Conservation (phyloP, 1,140 invertebrate genomes). For the Himalopsyche phryganea region DNA sequence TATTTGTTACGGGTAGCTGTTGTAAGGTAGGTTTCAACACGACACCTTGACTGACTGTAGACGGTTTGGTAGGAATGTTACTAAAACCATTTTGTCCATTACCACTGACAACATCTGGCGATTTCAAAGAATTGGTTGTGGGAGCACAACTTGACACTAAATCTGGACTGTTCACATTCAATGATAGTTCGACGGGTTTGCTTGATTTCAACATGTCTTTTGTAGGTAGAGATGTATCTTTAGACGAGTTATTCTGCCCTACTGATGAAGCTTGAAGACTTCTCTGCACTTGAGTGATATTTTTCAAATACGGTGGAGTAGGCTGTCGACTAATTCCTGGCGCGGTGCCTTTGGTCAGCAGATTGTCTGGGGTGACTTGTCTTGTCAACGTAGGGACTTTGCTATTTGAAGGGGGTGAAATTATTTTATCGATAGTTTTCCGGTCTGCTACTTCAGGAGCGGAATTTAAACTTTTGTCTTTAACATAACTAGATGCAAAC, state of each 20-base stretch:
- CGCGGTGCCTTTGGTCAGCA: slow-evolving; percentile 3
- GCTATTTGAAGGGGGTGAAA: slow-evolving; percentile 42
- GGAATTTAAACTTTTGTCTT: slow-evolving; percentile 19
- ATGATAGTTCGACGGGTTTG: slow-evolving; percentile 32
- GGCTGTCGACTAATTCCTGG: slow-evolving; percentile 32
- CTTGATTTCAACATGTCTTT: slow-evolving; percentile 41
- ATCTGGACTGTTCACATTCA: slow-evolving; percentile 60
- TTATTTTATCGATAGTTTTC: slow-evolving; percentile 35
- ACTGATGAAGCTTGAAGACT: slow-evolving; percentile 15
- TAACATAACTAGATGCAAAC: slow-evolving; percentile 38
- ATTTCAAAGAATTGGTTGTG: slow-evolving; percentile 53
- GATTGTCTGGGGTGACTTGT: slow-evolving; percentile 40
- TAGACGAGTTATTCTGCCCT: slow-evolving; percentile 12
- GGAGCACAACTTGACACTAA: slow-evolving; percentile 63
- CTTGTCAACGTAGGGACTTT: slow-evolving; percentile 47
- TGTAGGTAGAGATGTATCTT: slow-evolving; percentile 41
- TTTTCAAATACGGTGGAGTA: slow-evolving; percentile 50
- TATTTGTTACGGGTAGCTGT: not conserved
- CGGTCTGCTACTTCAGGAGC: slow-evolving; percentile 10
- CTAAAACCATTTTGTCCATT: slow-evolving; percentile 31
- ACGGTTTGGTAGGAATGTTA: slow-evolving; percentile 7
- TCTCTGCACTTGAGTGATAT: slow-evolving; percentile 40
- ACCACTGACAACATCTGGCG: slow-evolving; percentile 59
- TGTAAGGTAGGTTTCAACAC: slow-evolving; percentile 31
- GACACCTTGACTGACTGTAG: slow-evolving; percentile 24